Evolutionary conservation across 2,797 vertebrate genomes (phyloP).

Genomic region (Chaunax sp.): DNA sequence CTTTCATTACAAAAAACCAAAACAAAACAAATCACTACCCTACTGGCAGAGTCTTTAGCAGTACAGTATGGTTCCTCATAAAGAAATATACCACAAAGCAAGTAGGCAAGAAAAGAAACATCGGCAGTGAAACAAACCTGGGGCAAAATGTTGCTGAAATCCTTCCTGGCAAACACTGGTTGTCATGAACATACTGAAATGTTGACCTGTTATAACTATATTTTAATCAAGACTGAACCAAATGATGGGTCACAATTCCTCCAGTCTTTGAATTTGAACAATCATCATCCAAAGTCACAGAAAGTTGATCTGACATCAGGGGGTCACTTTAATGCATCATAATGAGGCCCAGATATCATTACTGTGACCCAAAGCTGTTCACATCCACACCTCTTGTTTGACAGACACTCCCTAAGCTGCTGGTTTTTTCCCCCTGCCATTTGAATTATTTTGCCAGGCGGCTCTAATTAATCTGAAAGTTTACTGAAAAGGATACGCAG

Average conservation of each 20-base stretch:
- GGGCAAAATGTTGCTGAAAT: constrained; percentile 41
- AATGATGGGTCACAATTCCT: not conserved
- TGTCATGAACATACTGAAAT: not conserved
- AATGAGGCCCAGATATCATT: not conserved
- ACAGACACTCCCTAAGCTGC: constrained; percentile 9
- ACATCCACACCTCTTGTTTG: constrained; percentile 24
- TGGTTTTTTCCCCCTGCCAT: not conserved
- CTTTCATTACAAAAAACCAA: constrained; percentile 65
- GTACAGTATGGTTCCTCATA: constrained; percentile 50
- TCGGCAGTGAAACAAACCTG: constrained; percentile 38
- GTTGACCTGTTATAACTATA: not conserved
- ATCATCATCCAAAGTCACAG: not conserved
- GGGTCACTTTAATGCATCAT: not conserved
- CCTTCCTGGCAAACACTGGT: constrained; percentile 11
- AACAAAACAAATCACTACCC: not conserved
- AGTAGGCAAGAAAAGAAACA: constrained; percentile 49
- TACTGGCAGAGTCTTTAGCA: constrained; percentile 36
- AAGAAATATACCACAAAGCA: constrained; percentile 52
- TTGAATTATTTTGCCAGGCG: not conserved
- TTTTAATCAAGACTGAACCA: not conserved
- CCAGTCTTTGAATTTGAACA: not conserved
- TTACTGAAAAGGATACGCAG: constrained; percentile 26
- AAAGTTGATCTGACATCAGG: not conserved
- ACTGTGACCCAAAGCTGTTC: too few relatives aligned
- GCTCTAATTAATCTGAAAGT: constrained; percentile 1